Evolutionary conservation across 2,113 vertebrate genomes (phyloP), one percentile per base, ranked within the genome.

Genomic region (Salvelinus alpinus): DNA sequence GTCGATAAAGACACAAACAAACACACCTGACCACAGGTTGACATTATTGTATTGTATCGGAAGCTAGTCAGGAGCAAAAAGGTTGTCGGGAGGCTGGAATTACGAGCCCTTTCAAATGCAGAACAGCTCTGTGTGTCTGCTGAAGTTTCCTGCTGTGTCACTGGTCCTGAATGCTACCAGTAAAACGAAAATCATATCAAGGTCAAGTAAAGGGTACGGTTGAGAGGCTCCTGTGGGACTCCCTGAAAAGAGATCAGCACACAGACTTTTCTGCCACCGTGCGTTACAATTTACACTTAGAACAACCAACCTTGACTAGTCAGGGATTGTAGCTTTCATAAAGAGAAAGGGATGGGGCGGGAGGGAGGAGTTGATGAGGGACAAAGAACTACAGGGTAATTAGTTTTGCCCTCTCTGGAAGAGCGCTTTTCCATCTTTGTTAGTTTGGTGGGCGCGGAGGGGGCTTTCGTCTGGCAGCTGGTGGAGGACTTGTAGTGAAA

Each of bases 221-320:
- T 78, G 72, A 54, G 62, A 78, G 51, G 31, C 22, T 74, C 70
- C 29, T 73, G 27, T 73, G 65, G 78, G 72, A 51, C 73, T 38
- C 25, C 20, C 25, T 16, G 44, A 70, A 29, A 78, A 69, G 67
- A 47, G 76, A 71, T 64, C 59, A 27, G 75, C 47, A 76, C 62
- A 73, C 65, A 77, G 76, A 66, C 72, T 47, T 59, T 73, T 66
- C 71, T 76, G 51, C 24, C 24, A 44, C 47, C 64, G n/a, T 47
- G 27, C 75, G 66, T 72, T 79, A 44, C 68, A 44, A 83, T 81
- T 80, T 80, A 67, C 82, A 81, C 70, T 81, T 84, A 77, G 78
- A 84, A 64, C 60, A 3, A 22, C 20, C 9, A 8, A 8, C 60
- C 60, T 12, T 44, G 38, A 44, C 38, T 44, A 2, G 38, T 44